phyloP scores from a whole-genome alignment of 2,113 vertebrate species.

The Oncorhynchus masou region DNA sequence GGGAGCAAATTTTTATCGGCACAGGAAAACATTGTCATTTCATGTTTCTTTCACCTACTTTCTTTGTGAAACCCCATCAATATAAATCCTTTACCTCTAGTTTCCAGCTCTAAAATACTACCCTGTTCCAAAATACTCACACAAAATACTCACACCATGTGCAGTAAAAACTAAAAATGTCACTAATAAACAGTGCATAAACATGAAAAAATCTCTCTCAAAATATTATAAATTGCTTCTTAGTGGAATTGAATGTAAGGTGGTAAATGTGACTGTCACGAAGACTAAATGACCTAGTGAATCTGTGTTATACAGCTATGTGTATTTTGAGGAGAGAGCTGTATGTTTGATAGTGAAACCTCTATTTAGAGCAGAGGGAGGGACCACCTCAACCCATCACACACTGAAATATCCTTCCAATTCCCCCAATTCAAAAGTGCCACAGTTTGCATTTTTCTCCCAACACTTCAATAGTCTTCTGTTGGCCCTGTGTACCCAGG shows the following conservation, averaged over 20 bases:
- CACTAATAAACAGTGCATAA: not conserved
- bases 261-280: not conserved
- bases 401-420: constrained; percentile 61
- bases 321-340: not conserved
- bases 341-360: not conserved
- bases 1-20: not conserved
- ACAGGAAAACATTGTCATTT: not conserved
- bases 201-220: not conserved
- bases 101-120: not conserved
- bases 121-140: not conserved
- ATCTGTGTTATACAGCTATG: not conserved
- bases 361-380: not conserved
- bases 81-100: not conserved
- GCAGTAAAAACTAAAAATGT: not conserved
- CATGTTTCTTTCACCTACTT: not conserved
- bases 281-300: not conserved
- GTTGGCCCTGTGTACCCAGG: constrained; percentile 77
- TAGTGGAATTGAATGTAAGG: not conserved
- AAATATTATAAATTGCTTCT: not conserved
- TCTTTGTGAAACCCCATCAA: not conserved
- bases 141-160: not conserved
- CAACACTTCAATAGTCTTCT: constrained; percentile 74
- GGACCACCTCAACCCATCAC: not conserved
- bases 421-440: constrained; percentile 63
- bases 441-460: constrained; percentile 76